phyloP scores from a whole-genome alignment of 2,888 invertebrate genomes.

The Willowsia nigromaculata region DNA sequence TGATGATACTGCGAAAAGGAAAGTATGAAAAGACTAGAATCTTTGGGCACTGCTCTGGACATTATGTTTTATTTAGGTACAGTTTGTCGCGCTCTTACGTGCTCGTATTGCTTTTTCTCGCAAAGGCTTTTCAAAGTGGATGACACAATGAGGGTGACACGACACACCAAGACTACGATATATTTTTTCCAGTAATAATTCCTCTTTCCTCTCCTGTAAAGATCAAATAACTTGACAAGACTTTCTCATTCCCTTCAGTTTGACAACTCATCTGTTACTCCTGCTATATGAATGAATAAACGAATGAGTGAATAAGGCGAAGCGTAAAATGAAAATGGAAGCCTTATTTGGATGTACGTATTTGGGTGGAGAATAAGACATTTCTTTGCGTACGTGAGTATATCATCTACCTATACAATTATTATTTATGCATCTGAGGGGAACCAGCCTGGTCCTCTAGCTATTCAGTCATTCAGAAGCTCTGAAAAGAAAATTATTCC shows the following conservation, averaged over 20 bases:
- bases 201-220: background rate
- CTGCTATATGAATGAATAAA: conserved; percentile 31
- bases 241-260: conserved; percentile 39
- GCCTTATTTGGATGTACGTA: background rate
- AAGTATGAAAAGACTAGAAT: background rate
- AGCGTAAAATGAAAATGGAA: background rate
- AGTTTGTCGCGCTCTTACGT: background rate
- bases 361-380: background rate
- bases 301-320: conserved; percentile 35
- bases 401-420: background rate
- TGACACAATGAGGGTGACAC: background rate
- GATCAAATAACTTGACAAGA: conserved; percentile 41
- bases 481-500: background rate
- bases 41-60: background rate
- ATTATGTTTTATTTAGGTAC: background rate
- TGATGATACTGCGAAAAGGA: background rate
- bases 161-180: background rate
- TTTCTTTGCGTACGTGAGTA: background rate
- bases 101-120: background rate
- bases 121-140: background rate
- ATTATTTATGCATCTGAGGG: background rate
- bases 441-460: background rate
- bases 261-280: conserved; percentile 52
- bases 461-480: background rate
- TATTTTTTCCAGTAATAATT: background rate